phyloP scores from a whole-genome alignment of 2,797 vertebrate species.

The Synanceia verrucosa region DNA sequence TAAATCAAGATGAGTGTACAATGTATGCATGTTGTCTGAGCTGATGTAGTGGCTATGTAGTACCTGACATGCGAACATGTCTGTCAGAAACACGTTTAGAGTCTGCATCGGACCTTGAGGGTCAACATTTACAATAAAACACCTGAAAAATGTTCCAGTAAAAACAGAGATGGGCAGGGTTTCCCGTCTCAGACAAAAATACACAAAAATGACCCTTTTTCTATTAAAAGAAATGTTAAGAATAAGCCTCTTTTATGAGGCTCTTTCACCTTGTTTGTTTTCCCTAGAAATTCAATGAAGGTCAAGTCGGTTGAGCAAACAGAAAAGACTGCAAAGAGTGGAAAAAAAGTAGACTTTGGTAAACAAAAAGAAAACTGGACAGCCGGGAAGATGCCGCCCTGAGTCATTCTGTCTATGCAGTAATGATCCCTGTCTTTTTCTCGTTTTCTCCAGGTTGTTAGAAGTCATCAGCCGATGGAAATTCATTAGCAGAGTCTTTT shows the following conservation, averaged over 20 bases:
- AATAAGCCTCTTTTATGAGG: slow-evolving; percentile 39
- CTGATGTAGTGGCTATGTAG: not conserved
- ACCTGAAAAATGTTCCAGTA: slow-evolving; percentile 49
- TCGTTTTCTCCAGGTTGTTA: slow-evolving; percentile 15
- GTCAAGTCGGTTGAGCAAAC: slow-evolving; percentile 36
- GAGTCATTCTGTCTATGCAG: slow-evolving; percentile 30
- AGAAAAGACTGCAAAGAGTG: slow-evolving; percentile 31
- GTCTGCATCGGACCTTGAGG: not conserved
- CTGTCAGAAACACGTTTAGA: not conserved
- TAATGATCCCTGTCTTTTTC: not conserved
- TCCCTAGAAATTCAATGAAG: slow-evolving; percentile 41
- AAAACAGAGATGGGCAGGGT: slow-evolving; percentile 48
- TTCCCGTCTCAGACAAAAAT: slow-evolving; percentile 49
- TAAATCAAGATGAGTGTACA: not conserved
- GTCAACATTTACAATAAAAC: slow-evolving; percentile 42
- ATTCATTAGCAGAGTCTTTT: not conserved
- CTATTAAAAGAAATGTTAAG: slow-evolving; percentile 50
- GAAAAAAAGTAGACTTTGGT: slow-evolving; percentile 34
- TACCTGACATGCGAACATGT: not conserved
- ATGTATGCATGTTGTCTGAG: not conserved
- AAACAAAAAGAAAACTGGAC: too few relatives aligned
- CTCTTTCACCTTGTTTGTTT: slow-evolving; percentile 52
- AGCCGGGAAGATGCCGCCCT: slow-evolving; percentile 22
- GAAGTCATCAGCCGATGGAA: slow-evolving; percentile 15
- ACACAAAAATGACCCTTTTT: slow-evolving; percentile 35